phyloP scores from a whole-genome alignment of 2,797 vertebrate genomes.

The Channallabes apus region DNA sequence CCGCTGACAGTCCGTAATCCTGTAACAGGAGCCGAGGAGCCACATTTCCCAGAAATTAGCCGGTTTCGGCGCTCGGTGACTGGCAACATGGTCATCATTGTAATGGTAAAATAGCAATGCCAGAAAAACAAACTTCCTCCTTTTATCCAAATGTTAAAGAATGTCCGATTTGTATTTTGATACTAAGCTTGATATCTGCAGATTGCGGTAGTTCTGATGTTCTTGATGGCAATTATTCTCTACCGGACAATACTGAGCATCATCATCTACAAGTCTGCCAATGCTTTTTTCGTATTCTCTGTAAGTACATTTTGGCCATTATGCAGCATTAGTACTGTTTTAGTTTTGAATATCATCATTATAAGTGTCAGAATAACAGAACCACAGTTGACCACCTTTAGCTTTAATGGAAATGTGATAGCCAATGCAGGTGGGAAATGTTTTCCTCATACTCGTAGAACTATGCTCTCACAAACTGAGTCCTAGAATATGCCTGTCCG shows the following conservation, averaged over 20 bases:
- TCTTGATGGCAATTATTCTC: constrained; percentile 80
- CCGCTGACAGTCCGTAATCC: constrained; percentile 75
- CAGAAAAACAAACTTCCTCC: background rate
- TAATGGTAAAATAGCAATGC: constrained; percentile 71
- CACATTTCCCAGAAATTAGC: constrained; percentile 73
- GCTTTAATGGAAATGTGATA: no score
- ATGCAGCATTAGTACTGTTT: background rate
- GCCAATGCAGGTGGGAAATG: no score
- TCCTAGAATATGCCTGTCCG: no score
- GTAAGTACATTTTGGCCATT: constrained; percentile 36
- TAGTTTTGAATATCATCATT: background rate
- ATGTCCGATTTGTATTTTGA: background rate
- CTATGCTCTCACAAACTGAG: no score
- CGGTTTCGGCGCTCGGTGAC: constrained; percentile 72
- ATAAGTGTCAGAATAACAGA: background rate
- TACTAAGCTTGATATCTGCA: constrained; percentile 51
- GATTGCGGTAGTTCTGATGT: constrained; percentile 79
- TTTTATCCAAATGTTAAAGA: background rate
- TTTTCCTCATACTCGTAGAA: no score
- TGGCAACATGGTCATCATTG: constrained; percentile 78
- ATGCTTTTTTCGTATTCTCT: constrained; percentile 53
- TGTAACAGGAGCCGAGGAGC: constrained; percentile 78
- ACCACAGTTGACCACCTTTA: no score
- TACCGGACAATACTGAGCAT: constrained; percentile 77
- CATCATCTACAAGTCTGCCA: constrained; percentile 76